Base-by-base conservation (phyloP, 2,797 vertebrate species). In the Rhinoraja longicauda region DNA sequence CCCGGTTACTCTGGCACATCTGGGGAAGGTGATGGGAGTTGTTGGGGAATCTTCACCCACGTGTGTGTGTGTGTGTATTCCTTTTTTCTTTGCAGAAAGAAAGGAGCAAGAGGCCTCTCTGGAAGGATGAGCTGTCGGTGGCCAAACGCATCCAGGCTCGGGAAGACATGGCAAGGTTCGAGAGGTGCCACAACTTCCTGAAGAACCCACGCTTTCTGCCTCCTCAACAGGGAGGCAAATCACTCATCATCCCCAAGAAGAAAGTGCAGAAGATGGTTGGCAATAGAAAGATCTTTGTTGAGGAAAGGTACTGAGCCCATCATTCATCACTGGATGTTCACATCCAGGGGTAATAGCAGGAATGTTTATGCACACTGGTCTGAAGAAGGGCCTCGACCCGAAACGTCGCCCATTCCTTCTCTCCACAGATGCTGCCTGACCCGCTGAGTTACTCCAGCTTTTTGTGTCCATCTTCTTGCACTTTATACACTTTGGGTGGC, bases 151-250 rank as follows among this genome's bases (percentile, higher is more conserved):
- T 93, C 0, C 94, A 94, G n/a, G 96, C 95, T 0, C 24, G 24
- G 21, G 93, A 93, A 3, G 94, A 95, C 59, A 94, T 98, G 1
- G 94, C 95, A 92, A 97, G 93, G 77, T 93, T 97, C 72, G 96
- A 97, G 93, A 95, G 94, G 64, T 94, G 92, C 12, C 96, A 96
- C 13, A 95, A 93, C 93, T 98, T 97, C 94, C 96, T 98, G n/a
- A 97, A 95, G 93, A 99, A 98, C 93, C 98, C 98, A 13, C 97
- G 97, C 0, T 99, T 97, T 94, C 97, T 98, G 93, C 96, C 97
- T 15, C 96, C 95, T 0, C 96, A 96, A 91, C 93, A 90, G 0
- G 97, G 97, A 0, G 96, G 96, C 86, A 96, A 93, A 92, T 99
- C 97, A 53, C 97, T 99, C 21, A 93, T 98, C 62, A 93, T 96